Base-by-base conservation (phyloP, 2,888 invertebrate species). In the Drosophila fulvimacula region DNA sequence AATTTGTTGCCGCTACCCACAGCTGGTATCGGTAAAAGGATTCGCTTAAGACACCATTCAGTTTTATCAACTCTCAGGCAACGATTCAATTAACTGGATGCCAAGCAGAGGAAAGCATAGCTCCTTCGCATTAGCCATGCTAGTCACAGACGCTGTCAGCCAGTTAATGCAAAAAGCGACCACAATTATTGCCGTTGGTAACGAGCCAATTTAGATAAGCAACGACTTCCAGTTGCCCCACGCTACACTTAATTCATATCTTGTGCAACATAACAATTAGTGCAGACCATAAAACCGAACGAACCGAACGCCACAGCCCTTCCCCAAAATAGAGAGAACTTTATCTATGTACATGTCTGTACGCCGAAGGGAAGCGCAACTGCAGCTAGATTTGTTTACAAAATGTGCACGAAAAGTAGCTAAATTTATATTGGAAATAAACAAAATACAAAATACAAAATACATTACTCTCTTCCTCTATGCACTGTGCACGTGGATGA, bases 211-310 rank as follows among this genome's bases (percentile, higher is more conserved):
- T 85, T 77, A 85, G 85, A 85, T 85, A 85, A 87, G 82, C 87
- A 63, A 69, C 58, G 56, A 27, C 61, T 58, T 52, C 48, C 32
- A 55, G 44, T 68, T 52, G 19, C 32, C 53, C 17, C 32, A 30
- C 48, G 32, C 63, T 49, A 80, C 80, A 84, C 81, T 84, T 78
- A 73, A 81, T 83, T 83, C 83, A 88, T 83, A 86, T 88, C 87
- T 88, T 81, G 79, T 73, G 80, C 78, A 89, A 84, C 89, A 84
- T 89, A 87, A 85, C 85, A 85, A 85, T 85, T 85, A 85, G 88
- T 63, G 52, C 55, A 70, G 70, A 44, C 63, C 81, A 83, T 88
- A 73, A 86, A 74, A 68, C 30, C 62, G 19, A 63, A 56, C 67
- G 48, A 19, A 19, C 17, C 32, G 5, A 48, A 27, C 21, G 48